Evolutionary conservation across 2,797 vertebrate species (phyloP), one percentile per base, ranked within the genome.

Genomic region (Tolypeutes matacus): DNA sequence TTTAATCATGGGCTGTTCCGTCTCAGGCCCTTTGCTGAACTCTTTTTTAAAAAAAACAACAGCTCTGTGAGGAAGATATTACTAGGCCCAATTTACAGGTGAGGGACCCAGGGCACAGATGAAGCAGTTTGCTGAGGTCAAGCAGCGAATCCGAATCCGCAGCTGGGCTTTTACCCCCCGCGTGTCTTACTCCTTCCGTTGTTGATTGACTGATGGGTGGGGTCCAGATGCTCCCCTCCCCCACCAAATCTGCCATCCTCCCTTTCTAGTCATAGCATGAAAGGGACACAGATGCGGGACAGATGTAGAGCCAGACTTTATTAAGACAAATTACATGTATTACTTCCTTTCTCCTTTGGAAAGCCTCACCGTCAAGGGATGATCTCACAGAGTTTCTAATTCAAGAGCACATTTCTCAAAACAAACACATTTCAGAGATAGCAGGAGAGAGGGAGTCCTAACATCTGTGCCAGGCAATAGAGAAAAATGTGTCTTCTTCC

Each of bases 291-390:
- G 69, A 60, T 34, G 34, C 86, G 58, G 86, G 39, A 60, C 0
- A n/a, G 10, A 34, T 72, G 12, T 7, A n/a, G 46, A 80, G 60
- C 65, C 51, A 80, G 49, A 60, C 60, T 97, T 97, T 96, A 97
- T 97, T 96, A 89, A 81, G 87, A 95, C 70, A 85, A 70, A 92
- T 77, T 62, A 95, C 31, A 78, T 60, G 5, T 65, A 29, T 34
- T 36, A 42, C 64, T 69, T 87, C 14, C 58, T 73, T 46, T 91
- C 92, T 90, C 62, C 23, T 92, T 86, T 86, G 78, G 51, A 85
- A 93, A 94, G 56, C 14, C 31, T 93, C 42, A 72, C 53, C 64
- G 67, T 73, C 53, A 60, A 94, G 53, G 27, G 70, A 7, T 88
- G 53, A 72, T 27, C 53, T 93, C 83, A 27, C 9, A 84, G 67